These are phyloP conservation scores for Bicyclus anynana DNA, from an alignment of 1,140 invertebrate genomes.

Conservation along the genomic window DNA sequence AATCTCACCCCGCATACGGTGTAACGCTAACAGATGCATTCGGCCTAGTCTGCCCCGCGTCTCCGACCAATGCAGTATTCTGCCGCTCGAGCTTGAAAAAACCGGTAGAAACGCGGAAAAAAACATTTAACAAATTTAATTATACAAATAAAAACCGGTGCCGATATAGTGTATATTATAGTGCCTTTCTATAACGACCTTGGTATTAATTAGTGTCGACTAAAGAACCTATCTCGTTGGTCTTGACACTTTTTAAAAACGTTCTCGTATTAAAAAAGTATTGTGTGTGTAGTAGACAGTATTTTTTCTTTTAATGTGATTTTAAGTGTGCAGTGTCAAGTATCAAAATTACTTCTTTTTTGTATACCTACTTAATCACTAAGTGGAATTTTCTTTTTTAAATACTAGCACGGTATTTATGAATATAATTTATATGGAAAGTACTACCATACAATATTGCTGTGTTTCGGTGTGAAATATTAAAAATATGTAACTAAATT, in stretches of 20 bases:
- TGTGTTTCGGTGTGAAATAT: too few species aligned
- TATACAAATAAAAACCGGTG: background rate
- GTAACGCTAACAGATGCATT: constrained; percentile 10
- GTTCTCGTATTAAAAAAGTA: constrained; percentile 2
- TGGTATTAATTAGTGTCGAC: background rate
- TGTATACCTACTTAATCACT: too few species aligned
- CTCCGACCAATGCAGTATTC: constrained; percentile 19
- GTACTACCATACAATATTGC: too few species aligned
- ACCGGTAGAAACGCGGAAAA: background rate
- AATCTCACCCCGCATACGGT: background rate
- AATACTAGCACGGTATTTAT: too few species aligned
- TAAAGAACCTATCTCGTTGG: background rate
- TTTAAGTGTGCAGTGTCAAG: background rate
- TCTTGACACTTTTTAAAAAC: background rate
- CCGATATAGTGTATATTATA: background rate
- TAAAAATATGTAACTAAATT: too few species aligned
- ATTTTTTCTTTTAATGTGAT: background rate
- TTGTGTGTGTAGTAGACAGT: background rate
- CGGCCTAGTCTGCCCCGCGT: constrained; percentile 16
- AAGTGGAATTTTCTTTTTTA: too few species aligned
- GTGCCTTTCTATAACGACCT: constrained; percentile 1
- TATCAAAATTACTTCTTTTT: background rate
- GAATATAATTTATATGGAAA: too few species aligned
- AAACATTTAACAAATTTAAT: background rate
- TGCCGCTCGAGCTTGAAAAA: background rate